Conservation (phyloP, 2,113 vertebrate species). For the Crypturellus undulatus region DNA sequence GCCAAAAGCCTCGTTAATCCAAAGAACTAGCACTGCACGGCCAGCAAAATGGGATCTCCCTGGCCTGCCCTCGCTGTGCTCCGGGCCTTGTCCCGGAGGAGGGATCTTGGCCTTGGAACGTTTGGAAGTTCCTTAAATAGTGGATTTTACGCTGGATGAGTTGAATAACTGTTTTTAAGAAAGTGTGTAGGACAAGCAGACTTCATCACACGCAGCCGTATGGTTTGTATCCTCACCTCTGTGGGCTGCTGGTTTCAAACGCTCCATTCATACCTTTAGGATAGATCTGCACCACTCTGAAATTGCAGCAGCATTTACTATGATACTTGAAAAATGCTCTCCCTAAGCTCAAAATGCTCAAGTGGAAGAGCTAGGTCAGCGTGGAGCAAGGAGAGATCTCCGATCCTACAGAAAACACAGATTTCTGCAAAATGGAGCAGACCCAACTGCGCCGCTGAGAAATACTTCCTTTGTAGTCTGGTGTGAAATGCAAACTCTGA, state of each 20-base stretch:
- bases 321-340: accelerated
- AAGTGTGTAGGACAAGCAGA: background rate
- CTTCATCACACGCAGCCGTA: accelerated
- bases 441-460: background rate
- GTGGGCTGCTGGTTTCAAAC: background rate
- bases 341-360: background rate
- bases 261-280: background rate
- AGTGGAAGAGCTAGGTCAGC: background rate
- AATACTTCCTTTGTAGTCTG: background rate
- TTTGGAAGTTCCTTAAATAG: background rate
- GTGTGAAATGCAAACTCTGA: background rate
- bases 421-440: background rate
- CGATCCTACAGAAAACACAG: accelerated
- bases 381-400: background rate
- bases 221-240: background rate
- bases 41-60: background rate
- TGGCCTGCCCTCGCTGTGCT: background rate
- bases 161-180: background rate
- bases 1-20: background rate
- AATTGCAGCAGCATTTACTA: background rate
- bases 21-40: background rate
- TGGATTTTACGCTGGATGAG: background rate
- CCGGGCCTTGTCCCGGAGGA: background rate
- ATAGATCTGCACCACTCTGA: background rate
- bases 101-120: background rate